Conservation (phyloP, 2,888 invertebrate genomes). For the Elaeidobius kamerunicus region DNA sequence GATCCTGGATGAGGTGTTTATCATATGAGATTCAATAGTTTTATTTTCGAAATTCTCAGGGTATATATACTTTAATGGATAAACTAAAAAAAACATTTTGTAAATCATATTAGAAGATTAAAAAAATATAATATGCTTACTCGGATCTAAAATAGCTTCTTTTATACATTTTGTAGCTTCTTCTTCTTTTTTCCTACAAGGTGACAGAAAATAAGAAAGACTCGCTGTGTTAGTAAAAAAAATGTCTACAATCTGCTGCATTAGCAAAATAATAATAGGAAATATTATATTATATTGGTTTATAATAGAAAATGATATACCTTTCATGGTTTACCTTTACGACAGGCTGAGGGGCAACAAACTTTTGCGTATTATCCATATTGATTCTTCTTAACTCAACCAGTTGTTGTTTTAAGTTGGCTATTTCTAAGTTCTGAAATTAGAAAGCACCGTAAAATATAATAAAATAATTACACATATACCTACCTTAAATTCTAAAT, state of each 20-base stretch:
- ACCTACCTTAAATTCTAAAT: conserved; percentile 58
- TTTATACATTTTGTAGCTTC: background rate
- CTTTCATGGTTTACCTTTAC: conserved; percentile 21
- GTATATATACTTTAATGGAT: conserved; percentile 30
- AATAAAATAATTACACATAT: background rate
- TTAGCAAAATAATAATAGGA: no score
- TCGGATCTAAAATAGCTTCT: conserved; percentile 27
- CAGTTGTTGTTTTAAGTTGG: conserved; percentile 56
- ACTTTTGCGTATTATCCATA: conserved; percentile 21
- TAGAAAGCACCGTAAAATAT: no score
- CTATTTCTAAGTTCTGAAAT: conserved; percentile 58
- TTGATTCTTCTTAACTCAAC: conserved; percentile 33
- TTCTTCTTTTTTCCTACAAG: background rate
- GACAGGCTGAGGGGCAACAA: conserved; percentile 8
- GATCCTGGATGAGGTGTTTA: conserved; percentile 23
- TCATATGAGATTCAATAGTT: conserved; percentile 31
- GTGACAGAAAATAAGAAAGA: no score
- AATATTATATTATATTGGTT: background rate
- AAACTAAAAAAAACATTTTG: conserved; percentile 32
- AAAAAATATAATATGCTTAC: conserved; percentile 20
- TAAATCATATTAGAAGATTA: no score
- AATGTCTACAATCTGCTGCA: background rate
- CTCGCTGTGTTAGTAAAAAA: background rate
- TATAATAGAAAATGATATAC: conserved; percentile 8
- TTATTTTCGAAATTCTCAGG: conserved; percentile 22